Evolutionary conservation across 2,113 vertebrate species (phyloP).

Genomic region (Halichoerus grypus): DNA sequence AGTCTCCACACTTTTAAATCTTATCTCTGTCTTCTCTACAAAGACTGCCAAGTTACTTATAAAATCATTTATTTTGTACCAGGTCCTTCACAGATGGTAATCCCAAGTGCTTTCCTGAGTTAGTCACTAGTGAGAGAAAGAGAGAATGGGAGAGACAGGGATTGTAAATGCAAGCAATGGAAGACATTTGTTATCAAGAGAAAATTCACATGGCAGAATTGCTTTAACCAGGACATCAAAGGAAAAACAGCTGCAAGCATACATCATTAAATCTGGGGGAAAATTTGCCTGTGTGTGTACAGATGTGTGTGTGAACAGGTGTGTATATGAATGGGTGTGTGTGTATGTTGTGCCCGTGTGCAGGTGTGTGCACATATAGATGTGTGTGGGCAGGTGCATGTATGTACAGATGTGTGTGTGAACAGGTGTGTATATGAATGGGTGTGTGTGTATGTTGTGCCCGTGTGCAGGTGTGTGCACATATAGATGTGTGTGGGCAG

Average conservation of each 20-base stretch:
- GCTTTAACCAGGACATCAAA: neutral
- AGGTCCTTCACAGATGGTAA: conserved; percentile 37
- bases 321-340: too few species aligned
- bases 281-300: neutral
- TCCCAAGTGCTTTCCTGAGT: conserved; percentile 56
- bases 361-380: neutral
- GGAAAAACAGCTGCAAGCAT: neutral
- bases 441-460: too few species aligned
- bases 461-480: neutral
- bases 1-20: conserved; percentile 10
- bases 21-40: neutral
- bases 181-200: neutral
- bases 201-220: neutral
- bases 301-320: neutral
- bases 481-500: neutral
- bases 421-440: too few species aligned
- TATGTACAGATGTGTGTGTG: accelerated
- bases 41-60: neutral
- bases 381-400: neutral
- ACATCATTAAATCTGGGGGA: neutral
- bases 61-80: conserved; percentile 37
- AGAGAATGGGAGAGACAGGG: neutral
- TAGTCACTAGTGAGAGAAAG: neutral
- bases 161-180: neutral
- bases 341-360: too few species aligned